Conservation (phyloP, 1,140 invertebrate species). For the Bombyx mori region DNA sequence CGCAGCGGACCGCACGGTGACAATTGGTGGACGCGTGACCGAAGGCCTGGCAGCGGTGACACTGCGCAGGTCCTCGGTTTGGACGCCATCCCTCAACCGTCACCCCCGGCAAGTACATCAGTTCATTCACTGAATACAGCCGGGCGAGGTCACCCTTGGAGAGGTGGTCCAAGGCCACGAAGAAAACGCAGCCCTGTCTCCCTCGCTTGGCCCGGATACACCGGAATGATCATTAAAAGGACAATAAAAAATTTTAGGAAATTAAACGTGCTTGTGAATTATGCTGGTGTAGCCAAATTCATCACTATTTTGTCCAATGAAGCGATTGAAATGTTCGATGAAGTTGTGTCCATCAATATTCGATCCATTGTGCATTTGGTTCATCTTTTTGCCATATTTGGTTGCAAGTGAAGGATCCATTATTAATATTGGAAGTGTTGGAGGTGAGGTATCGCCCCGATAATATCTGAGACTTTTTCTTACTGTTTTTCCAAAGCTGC, state of each 20-base stretch:
- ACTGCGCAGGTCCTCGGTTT: too few relatives aligned
- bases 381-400: constrained; percentile 8
- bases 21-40: too few relatives aligned
- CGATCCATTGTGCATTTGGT: constrained; percentile 9
- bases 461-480: neutral
- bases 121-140: too few relatives aligned
- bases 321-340: constrained; percentile 3
- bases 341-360: constrained; percentile 7
- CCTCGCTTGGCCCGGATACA: too few relatives aligned
- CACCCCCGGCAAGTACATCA: too few relatives aligned
- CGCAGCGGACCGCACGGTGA: too few relatives aligned
- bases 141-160: too few relatives aligned
- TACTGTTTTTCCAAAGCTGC: constrained; percentile 72
- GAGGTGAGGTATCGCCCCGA: neutral
- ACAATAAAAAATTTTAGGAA: constrained; percentile 72
- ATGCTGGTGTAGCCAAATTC: constrained; percentile 78
- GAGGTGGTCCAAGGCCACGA: too few relatives aligned
- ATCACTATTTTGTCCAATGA: constrained; percentile 68
- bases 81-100: too few relatives aligned
- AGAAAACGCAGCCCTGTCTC: too few relatives aligned
- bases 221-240: constrained; percentile 71
- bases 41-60: too few relatives aligned
- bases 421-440: constrained; percentile 18
- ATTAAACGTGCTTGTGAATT: constrained; percentile 79
- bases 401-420: constrained; percentile 21